Conservation (phyloP, 2,113 vertebrate genomes). For the Entelurus aequoreus region DNA sequence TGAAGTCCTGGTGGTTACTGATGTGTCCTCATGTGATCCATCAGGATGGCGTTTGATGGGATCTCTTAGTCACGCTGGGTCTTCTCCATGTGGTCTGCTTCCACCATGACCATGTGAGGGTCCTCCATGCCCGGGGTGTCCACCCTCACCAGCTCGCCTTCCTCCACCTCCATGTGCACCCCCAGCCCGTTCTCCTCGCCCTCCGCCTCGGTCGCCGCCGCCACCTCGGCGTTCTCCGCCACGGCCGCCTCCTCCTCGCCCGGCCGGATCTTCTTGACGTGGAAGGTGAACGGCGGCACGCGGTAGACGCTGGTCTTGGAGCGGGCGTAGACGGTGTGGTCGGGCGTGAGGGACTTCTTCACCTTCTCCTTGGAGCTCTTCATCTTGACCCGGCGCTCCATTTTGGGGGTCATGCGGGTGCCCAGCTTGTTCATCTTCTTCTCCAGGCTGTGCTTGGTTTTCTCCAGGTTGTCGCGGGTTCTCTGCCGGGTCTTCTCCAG, state of each 20-base stretch:
- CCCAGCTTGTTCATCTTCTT: slow-evolving; percentile 93
- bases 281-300: slow-evolving; percentile 96
- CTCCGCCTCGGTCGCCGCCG: slow-evolving; percentile 76
- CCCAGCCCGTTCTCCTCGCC: slow-evolving; percentile 74
- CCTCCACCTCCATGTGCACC: slow-evolving; percentile 68
- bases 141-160: slow-evolving; percentile 79
- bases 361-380: slow-evolving; percentile 88
- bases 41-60: slow-evolving; percentile 2
- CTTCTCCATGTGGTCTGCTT: slow-evolving; percentile 76
- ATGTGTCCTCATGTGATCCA: slow-evolving; percentile 19
- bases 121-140: slow-evolving; percentile 85
- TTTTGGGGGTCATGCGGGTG: slow-evolving; percentile 87
- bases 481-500: slow-evolving; percentile 90
- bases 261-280: slow-evolving; percentile 95
- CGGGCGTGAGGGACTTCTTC: slow-evolving; percentile 91
- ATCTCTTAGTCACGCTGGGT: slow-evolving; percentile 66
- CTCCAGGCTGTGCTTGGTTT: slow-evolving; percentile 88
- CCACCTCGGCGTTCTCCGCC: slow-evolving; percentile 82
- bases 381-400: slow-evolving; percentile 85
- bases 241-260: slow-evolving; percentile 83
- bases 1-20: slow-evolving; percentile 46
- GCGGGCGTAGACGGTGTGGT: slow-evolving; percentile 82
- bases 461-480: slow-evolving; percentile 93
- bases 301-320: slow-evolving; percentile 91
- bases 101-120: slow-evolving; percentile 79